phyloP scores from a whole-genome alignment of 2,797 vertebrate genomes.

The Myotis daubentonii region DNA sequence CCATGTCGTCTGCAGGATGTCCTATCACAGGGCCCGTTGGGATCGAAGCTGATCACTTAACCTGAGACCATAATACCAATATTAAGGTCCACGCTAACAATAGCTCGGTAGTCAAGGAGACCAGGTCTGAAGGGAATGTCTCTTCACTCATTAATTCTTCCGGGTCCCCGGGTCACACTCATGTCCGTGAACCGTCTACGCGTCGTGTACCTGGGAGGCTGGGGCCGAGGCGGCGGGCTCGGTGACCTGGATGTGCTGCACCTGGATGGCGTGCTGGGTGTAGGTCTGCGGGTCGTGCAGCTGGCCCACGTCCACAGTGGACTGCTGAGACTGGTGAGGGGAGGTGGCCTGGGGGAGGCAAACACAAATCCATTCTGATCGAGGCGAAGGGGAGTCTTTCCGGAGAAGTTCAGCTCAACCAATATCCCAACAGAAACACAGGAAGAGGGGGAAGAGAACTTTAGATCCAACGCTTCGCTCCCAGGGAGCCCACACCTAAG shows the following conservation, averaged over 20 bases:
- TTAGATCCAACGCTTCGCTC: not conserved
- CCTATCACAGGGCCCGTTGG: not conserved
- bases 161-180: not conserved
- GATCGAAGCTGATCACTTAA: not conserved
- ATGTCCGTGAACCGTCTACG: not conserved
- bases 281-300: constrained; percentile 96
- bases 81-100: not conserved
- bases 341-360: constrained; percentile 89
- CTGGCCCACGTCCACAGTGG: constrained; percentile 96
- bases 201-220: constrained; percentile 88
- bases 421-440: not conserved
- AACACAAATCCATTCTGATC: not conserved
- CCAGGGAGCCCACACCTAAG: not conserved
- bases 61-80: not conserved
- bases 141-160: not conserved
- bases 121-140: not conserved
- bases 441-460: not conserved
- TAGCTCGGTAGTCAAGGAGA: not conserved
- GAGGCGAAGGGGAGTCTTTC: not conserved
- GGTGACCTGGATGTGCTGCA: constrained; percentile 97
- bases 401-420: not conserved
- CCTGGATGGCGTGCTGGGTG: constrained; percentile 97
- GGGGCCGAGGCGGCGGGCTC: constrained; percentile 88
- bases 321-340: constrained; percentile 94
- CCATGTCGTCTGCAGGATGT: not conserved